Evolutionary conservation across 2,888 invertebrate species (phyloP).

Genomic region (Junonia oenone): DNA sequence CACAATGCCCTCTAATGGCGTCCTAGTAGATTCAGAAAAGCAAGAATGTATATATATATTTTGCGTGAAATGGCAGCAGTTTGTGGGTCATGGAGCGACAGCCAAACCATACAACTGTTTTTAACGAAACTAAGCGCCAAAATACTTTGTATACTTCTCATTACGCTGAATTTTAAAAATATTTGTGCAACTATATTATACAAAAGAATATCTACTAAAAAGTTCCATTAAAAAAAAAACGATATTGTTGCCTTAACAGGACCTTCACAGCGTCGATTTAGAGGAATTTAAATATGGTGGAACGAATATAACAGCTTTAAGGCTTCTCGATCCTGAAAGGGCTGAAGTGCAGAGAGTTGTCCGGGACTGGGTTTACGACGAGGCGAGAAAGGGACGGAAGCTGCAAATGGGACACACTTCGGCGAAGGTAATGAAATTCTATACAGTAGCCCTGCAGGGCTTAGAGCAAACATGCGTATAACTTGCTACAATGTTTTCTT

Average conservation of each 20-base stretch:
- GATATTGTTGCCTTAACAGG: no score
- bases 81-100: neutral
- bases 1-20: neutral
- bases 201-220: no score
- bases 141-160: no score
- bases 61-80: neutral
- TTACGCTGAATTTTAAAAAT: no score
- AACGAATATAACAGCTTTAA: constrained; percentile 95
- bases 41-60: neutral
- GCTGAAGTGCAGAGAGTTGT: constrained; percentile 88
- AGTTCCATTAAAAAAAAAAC: no score
- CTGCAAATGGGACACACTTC: constrained; percentile 79
- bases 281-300: constrained; percentile 97
- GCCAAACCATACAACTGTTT: neutral
- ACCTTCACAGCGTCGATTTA: constrained; percentile 93
- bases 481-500: constrained; percentile 19
- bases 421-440: constrained; percentile 65
- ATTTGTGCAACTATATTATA: no score
- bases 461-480: constrained; percentile 3
- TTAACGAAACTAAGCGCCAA: neutral
- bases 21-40: neutral
- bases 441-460: neutral
- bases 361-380: constrained; percentile 88
- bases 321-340: constrained; percentile 91
- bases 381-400: constrained; percentile 83